A percentile compares a stretch with the other conserved stretches of the same genome.
Evolutionary conservation across 1,140 invertebrate species (phyloP).

Genomic region (Aphaenogaster floridana): DNA sequence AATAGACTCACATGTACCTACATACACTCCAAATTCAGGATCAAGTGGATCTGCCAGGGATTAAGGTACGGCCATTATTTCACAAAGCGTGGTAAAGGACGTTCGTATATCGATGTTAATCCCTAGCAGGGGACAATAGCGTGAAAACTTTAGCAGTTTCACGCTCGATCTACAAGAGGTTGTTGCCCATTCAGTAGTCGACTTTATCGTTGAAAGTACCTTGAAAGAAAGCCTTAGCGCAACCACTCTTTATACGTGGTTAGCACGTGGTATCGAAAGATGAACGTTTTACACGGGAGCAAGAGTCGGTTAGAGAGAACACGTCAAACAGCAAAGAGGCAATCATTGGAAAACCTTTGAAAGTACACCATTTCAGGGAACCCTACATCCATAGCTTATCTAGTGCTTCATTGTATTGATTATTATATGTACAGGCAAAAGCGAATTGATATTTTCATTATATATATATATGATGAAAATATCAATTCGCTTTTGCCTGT

Average conservation of each 20-base stretch:
- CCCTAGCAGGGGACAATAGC: constrained; percentile 66
- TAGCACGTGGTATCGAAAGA: constrained; percentile 51
- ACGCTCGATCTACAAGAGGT: constrained; percentile 65
- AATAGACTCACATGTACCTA: neutral
- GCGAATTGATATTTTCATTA: too few relatives aligned
- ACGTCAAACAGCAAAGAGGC: constrained; percentile 48
- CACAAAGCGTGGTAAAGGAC: constrained; percentile 43
- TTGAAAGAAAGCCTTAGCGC: constrained; percentile 50
- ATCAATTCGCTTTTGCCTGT: too few relatives aligned
- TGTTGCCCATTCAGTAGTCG: constrained; percentile 71
- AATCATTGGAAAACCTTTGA: constrained; percentile 62
- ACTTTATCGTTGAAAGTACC: constrained; percentile 71
- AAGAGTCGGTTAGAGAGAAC: constrained; percentile 23
- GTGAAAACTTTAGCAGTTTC: constrained; percentile 73
- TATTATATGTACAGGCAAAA: neutral
- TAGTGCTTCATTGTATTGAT: neutral
- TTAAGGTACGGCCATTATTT: constrained; percentile 33
- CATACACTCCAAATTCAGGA: neutral
- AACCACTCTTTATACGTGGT: constrained; percentile 43
- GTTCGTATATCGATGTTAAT: constrained; percentile 68
- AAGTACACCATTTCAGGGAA: neutral
- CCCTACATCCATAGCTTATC: neutral
- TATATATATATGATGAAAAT: too few relatives aligned
- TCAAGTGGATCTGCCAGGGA: neutral
- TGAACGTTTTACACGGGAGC: constrained; percentile 58